Evolutionary conservation across 1,140 invertebrate species (phyloP).

Genomic region (Orchestia grillus): DNA sequence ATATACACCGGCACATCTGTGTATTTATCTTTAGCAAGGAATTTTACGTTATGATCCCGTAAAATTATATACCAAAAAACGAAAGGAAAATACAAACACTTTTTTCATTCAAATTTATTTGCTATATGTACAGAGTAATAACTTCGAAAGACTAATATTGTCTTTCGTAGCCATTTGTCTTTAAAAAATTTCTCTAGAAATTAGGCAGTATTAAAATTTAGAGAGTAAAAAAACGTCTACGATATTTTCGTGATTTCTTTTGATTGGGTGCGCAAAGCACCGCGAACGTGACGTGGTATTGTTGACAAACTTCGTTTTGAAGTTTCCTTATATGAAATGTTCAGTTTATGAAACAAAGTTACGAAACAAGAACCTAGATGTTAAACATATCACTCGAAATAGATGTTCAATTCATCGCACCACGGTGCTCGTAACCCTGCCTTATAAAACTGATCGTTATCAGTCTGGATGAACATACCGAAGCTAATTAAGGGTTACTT

Average conservation of each 20-base stretch:
- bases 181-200: not conserved
- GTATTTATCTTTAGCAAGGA: too few relatives aligned
- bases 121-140: not conserved
- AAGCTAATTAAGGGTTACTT: not conserved
- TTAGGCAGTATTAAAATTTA: not conserved
- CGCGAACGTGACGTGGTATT: too few relatives aligned
- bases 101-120: not conserved
- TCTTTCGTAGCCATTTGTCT: not conserved
- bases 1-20: too few relatives aligned
- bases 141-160: not conserved
- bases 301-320: not conserved
- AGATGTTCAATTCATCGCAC: too few relatives aligned
- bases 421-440: too few relatives aligned
- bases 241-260: not conserved
- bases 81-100: not conserved
- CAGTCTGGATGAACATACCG: too few relatives aligned
- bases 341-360: not conserved
- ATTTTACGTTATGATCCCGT: too few relatives aligned
- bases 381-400: too few relatives aligned
- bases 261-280: too few relatives aligned
- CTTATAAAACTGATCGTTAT: too few relatives aligned
- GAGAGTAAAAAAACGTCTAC: not conserved
- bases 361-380: too few relatives aligned
- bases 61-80: not conserved
- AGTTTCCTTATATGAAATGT: not conserved